Evolutionary conservation across 2,888 invertebrate genomes (phyloP).

Genomic region (Melangyna quadrimaculata): DNA sequence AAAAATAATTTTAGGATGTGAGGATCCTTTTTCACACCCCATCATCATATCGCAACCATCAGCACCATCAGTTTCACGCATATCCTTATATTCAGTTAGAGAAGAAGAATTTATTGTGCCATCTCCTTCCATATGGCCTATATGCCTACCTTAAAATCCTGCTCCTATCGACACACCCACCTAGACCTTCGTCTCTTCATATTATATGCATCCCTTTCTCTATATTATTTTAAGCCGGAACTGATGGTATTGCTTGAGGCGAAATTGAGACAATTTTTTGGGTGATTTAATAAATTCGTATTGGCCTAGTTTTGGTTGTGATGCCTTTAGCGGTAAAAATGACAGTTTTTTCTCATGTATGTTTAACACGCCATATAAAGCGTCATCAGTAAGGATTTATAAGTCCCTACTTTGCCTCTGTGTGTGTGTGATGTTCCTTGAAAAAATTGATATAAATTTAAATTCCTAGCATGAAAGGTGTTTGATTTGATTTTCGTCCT

Average conservation of each 20-base stretch:
- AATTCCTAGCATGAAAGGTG: constrained; percentile 50
- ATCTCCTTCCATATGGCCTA: background rate
- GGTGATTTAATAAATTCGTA: constrained; percentile 64
- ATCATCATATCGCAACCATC: too few relatives aligned
- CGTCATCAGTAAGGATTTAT: background rate
- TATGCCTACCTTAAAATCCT: background rate
- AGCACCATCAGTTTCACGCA: background rate
- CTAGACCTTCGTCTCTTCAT: too few relatives aligned
- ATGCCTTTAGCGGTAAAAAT: constrained; percentile 55
- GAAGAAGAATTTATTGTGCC: constrained; percentile 29
- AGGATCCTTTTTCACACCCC: constrained; percentile 19
- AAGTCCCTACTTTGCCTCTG: background rate
- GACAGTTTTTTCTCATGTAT: constrained; percentile 53
- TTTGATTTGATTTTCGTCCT: constrained; percentile 57
- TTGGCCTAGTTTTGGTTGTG: constrained; percentile 45
- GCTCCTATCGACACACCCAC: too few relatives aligned
- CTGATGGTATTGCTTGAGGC: background rate
- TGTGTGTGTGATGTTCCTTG: background rate
- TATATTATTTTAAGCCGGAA: too few relatives aligned
- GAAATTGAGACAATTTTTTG: constrained; percentile 63
- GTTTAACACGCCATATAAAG: background rate
- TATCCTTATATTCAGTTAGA: constrained; percentile 61
- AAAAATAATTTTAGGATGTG: constrained; percentile 42
- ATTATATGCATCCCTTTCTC: too few relatives aligned
- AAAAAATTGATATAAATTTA: constrained; percentile 57